Conservation (phyloP, 2,888 invertebrate species). For the Tryphoninae sp. region DNA sequence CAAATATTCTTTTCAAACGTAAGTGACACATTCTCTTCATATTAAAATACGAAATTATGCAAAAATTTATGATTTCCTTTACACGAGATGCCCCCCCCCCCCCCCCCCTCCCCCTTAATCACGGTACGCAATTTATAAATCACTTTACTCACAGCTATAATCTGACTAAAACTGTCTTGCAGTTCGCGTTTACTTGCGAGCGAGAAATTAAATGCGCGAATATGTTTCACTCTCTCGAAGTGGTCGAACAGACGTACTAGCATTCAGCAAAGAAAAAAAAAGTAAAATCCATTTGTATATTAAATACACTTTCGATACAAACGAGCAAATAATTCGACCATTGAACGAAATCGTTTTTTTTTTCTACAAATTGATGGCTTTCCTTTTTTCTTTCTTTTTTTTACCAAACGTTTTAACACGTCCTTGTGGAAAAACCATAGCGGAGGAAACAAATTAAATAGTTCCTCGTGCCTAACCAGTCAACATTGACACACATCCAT, state of each 20-base stretch:
- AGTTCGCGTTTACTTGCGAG: not conserved
- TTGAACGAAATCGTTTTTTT: not conserved
- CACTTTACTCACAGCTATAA: slow-evolving; percentile 48
- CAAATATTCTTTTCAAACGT: too few species aligned
- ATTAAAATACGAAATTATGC: too few species aligned
- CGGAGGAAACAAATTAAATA: slow-evolving; percentile 28
- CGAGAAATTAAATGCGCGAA: not conserved
- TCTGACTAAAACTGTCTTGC: slow-evolving; percentile 41
- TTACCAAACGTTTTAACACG: not conserved
- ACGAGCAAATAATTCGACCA: not conserved
- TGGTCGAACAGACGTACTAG: not conserved
- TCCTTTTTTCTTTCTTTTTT: not conserved
- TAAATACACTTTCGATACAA: not conserved
- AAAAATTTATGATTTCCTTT: too few species aligned
- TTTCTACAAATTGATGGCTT: not conserved
- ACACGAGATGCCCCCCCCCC: too few species aligned
- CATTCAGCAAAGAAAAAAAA: slow-evolving; percentile 13
- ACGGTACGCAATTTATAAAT: slow-evolving; percentile 30
- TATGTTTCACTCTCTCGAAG: not conserved
- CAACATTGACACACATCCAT: slow-evolving; percentile 70
- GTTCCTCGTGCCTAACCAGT: slow-evolving; percentile 44
- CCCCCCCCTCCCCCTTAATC: not conserved
- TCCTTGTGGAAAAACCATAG: not conserved
- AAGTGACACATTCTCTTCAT: too few species aligned
- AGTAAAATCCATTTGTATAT: not conserved